A percentile compares a stretch with the other conserved stretches of the same genome.
Conservation (phyloP, 2,888 invertebrate genomes). For the Apodemia mormo region DNA sequence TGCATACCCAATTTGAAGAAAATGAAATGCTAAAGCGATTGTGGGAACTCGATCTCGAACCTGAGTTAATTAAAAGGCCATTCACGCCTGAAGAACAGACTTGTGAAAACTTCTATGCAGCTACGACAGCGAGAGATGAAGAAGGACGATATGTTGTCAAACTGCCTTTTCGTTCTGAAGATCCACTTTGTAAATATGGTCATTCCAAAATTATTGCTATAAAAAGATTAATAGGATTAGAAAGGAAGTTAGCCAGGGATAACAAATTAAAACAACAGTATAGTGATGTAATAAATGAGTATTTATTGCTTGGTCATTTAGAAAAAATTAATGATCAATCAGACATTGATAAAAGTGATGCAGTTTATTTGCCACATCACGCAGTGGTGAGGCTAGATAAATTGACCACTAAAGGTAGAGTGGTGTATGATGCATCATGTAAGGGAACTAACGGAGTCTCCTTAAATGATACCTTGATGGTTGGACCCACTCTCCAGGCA, state of each 20-base stretch:
- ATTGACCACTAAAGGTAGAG: neutral
- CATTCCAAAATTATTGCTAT: neutral
- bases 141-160: too few relatives aligned
- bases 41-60: neutral
- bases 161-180: neutral
- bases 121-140: neutral
- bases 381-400: neutral
- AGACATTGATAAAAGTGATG: too few relatives aligned
- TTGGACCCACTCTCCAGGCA: conserved; percentile 41
- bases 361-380: too few relatives aligned
- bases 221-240: neutral
- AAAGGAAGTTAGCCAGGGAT: neutral
- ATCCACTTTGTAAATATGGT: neutral
- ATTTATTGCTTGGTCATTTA: conserved; percentile 2
- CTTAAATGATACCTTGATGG: conserved; percentile 39
- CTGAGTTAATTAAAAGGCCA: neutral
- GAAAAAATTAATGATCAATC: neutral
- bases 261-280: neutral
- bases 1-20: neutral
- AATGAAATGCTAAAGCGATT: neutral
- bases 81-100: neutral
- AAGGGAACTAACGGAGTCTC: conserved; percentile 31
- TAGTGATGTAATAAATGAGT: conserved; percentile 2
- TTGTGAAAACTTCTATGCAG: neutral
- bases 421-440: conserved; percentile 34